phyloP scores from a whole-genome alignment of 2,888 invertebrate species.

The Thyatira batis region DNA sequence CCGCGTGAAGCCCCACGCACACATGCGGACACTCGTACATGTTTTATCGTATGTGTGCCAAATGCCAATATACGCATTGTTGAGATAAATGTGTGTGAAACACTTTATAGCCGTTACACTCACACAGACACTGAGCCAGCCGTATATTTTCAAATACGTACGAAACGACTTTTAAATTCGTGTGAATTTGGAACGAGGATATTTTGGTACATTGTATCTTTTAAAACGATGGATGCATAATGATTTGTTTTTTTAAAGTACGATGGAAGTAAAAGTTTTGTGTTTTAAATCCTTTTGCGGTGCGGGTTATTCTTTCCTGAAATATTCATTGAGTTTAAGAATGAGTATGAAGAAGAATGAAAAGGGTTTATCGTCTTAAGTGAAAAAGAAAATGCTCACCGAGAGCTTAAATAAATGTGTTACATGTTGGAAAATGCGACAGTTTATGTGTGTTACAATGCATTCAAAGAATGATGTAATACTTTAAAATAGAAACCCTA shows the following conservation, averaged over 20 bases:
- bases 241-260: background rate
- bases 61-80: constrained; percentile 49
- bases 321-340: too few relatives aligned
- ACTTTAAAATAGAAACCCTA: too few relatives aligned
- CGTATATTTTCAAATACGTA: constrained; percentile 35
- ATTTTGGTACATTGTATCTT: background rate
- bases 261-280: background rate
- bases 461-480: too few relatives aligned
- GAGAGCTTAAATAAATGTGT: too few relatives aligned
- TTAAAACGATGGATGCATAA: background rate
- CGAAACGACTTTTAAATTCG: background rate
- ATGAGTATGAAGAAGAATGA: too few relatives aligned
- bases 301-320: too few relatives aligned
- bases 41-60: constrained; percentile 43
- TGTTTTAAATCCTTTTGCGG: background rate
- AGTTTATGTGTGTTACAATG: too few relatives aligned
- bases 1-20: constrained; percentile 58
- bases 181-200: background rate
- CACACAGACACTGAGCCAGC: constrained; percentile 18
- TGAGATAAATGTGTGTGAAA: constrained; percentile 43
- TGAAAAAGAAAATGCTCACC: too few relatives aligned
- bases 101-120: constrained; percentile 34
- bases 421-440: too few relatives aligned
- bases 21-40: constrained; percentile 25
- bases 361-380: too few relatives aligned